Percentiles rank a stretch among this genome's conserved stretches.
Conservation (phyloP, 2,113 vertebrate genomes). For the Carassius auratus region DNA sequence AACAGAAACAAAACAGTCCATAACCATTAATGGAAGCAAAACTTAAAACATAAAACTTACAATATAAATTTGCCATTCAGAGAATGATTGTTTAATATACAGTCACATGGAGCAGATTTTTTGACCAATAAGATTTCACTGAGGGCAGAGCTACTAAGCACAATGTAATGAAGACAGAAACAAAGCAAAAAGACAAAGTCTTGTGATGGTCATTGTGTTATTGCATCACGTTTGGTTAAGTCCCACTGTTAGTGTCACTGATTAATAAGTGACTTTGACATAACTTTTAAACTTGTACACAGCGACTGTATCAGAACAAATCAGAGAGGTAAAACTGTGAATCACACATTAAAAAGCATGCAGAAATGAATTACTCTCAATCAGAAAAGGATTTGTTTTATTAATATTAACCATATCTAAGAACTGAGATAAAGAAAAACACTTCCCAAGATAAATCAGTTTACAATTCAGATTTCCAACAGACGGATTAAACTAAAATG, state of each 20-base stretch:
- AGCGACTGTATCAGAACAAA: neutral
- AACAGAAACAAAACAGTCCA: neutral
- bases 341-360: neutral
- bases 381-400: neutral
- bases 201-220: neutral
- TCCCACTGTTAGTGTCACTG: neutral
- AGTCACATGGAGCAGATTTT: neutral
- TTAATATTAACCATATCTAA: constrained; percentile 21
- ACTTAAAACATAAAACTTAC: neutral
- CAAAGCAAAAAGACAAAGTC: neutral
- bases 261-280: neutral
- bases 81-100: neutral
- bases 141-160: neutral
- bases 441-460: constrained; percentile 28
- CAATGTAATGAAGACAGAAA: neutral
- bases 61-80: neutral
- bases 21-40: neutral
- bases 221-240: neutral
- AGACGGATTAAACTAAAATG: neutral
- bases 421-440: neutral
- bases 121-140: neutral
- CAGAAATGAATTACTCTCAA: neutral
- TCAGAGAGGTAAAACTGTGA: neutral
- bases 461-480: constrained; percentile 23
- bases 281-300: neutral